Percentiles rank a stretch among this genome's conserved stretches.
Conservation (phyloP, 2,113 vertebrate species). For the Pandion haliaetus region DNA sequence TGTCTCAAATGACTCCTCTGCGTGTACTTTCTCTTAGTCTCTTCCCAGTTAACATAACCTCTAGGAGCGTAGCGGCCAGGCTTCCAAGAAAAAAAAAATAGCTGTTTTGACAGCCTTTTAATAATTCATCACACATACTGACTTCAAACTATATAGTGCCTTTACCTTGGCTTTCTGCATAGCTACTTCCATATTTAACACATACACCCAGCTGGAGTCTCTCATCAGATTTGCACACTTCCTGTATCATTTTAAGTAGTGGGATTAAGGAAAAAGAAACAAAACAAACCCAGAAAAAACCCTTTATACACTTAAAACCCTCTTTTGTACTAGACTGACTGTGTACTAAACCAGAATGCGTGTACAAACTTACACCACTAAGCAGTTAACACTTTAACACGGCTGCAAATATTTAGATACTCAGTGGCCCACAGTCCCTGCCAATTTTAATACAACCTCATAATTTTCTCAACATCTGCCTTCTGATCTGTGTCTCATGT, state of each 20-base stretch:
- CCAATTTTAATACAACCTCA: not conserved
- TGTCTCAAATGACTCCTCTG: not conserved
- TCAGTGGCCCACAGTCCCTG: not conserved
- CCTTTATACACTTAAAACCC: not conserved
- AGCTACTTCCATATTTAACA: not conserved
- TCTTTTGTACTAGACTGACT: not conserved
- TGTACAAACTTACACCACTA: not conserved
- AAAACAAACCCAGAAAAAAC: not conserved
- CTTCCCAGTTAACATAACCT: not conserved
- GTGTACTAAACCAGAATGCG: not conserved
- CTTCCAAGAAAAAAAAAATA: not conserved
- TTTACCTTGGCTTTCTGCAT: not conserved
- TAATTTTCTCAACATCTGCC: not conserved
- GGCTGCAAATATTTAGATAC: not conserved
- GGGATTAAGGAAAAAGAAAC: not conserved
- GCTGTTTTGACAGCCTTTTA: not conserved
- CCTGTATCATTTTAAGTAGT: not conserved
- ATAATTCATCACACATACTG: not conserved
- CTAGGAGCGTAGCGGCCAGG: not conserved
- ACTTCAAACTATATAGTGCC: not conserved
- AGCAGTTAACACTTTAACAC: not conserved
- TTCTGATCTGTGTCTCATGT: not conserved
- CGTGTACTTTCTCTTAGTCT: not conserved
- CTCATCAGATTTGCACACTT: not conserved
- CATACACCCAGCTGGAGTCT: not conserved